Evolutionary conservation across 1,140 invertebrate genomes (phyloP).

Genomic region (Drosophila eugracilis): DNA sequence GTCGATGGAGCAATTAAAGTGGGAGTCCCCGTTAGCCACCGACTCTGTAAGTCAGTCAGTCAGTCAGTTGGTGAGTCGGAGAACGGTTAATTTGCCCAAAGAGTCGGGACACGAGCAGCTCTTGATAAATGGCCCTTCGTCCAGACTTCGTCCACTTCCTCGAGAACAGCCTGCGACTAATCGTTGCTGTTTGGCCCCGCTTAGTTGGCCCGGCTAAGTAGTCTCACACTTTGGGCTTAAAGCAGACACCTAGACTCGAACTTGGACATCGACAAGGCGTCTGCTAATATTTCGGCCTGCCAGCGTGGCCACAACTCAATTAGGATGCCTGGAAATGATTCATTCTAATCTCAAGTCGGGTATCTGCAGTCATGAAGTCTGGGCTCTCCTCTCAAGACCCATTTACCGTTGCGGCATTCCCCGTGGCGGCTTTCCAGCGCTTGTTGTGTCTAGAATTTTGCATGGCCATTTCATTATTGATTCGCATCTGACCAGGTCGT

Average conservation of each 20-base stretch:
- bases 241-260: background rate
- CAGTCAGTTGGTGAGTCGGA: constrained; percentile 46
- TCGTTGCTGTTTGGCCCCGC: constrained; percentile 40
- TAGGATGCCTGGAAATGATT: constrained; percentile 80
- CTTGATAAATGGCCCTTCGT: constrained; percentile 74
- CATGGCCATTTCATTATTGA: constrained; percentile 79
- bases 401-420: constrained; percentile 75
- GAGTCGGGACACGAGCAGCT: constrained; percentile 71
- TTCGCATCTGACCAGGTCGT: constrained; percentile 61
- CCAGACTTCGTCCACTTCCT: constrained; percentile 35
- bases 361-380: constrained; percentile 73
- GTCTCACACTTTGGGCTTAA: constrained; percentile 44
- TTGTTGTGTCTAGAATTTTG: constrained; percentile 75
- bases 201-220: constrained; percentile 52
- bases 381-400: constrained; percentile 3
- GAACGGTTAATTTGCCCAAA: constrained; percentile 62
- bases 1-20: constrained; percentile 70
- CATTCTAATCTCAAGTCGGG: constrained; percentile 79
- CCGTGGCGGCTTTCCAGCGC: constrained; percentile 54
- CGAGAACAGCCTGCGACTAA: constrained; percentile 38
- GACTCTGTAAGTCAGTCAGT: constrained; percentile 23
- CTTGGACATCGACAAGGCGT: constrained; percentile 48
- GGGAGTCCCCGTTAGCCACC: constrained; percentile 35
- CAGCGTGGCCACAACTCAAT: constrained; percentile 70
- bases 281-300: constrained; percentile 54